Evolutionary conservation across 1,140 invertebrate species (phyloP).

Genomic region (Muscidifurax raptorellus): DNA sequence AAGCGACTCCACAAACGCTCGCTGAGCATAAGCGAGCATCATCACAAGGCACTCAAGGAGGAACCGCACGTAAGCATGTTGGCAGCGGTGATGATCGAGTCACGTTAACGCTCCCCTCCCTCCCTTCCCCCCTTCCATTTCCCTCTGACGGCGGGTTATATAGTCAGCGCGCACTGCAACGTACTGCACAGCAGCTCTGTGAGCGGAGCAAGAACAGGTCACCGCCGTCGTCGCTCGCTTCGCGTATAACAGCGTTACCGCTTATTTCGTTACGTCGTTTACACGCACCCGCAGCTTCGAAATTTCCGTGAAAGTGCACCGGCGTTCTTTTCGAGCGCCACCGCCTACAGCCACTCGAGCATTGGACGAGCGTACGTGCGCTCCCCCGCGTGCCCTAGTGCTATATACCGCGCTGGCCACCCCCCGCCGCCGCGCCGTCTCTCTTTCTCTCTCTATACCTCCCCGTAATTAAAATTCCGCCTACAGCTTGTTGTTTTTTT

Average conservation of each 20-base stretch:
- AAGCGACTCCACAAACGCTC: slow-evolving; percentile 88
- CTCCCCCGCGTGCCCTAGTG: too few species aligned
- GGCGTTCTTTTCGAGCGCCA: not conserved
- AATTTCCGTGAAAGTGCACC: not conserved
- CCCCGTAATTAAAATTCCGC: not conserved
- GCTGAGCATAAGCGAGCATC: slow-evolving; percentile 81
- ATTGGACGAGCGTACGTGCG: not conserved
- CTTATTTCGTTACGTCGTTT: slow-evolving; percentile 1
- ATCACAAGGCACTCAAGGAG: slow-evolving; percentile 83
- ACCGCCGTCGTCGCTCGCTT: too few species aligned
- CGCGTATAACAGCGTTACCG: not conserved
- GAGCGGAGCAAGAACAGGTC: not conserved
- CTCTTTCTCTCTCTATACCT: not conserved
- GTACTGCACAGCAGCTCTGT: too few species aligned
- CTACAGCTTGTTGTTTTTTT: not conserved
- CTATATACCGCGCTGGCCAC: too few species aligned
- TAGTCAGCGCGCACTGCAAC: too few species aligned
- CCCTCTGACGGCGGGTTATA: too few species aligned
- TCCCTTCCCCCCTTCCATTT: too few species aligned
- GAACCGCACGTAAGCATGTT: slow-evolving; percentile 84
- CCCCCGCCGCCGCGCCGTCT: too few species aligned
- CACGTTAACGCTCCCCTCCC: not conserved
- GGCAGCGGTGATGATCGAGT: not conserved
- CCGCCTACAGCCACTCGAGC: not conserved
- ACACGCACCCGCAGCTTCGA: not conserved